Percentiles rank a stretch among this genome's conserved stretches.
phyloP scores from a whole-genome alignment of 2,113 vertebrate species.

The Poecile atricapillus region DNA sequence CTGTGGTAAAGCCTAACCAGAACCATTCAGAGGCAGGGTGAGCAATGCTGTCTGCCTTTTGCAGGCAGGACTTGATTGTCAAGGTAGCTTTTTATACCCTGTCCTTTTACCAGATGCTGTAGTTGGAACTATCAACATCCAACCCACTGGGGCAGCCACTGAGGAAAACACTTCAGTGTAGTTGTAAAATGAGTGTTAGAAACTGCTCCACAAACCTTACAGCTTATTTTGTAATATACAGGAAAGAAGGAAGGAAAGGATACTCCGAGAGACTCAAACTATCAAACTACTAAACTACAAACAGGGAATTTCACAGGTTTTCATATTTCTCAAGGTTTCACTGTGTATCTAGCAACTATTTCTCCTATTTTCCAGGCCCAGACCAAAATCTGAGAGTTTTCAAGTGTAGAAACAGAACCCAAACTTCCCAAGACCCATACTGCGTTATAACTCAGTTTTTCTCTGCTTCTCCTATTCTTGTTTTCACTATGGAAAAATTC shows the following conservation, averaged over 20 bases:
- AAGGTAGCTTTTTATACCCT: not conserved
- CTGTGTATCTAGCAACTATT: not conserved
- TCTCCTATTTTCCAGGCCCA: not conserved
- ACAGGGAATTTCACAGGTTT: not conserved
- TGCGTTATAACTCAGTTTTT: not conserved
- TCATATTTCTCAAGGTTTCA: not conserved
- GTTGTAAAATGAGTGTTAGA: not conserved
- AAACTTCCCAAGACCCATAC: not conserved
- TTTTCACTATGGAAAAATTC: not conserved
- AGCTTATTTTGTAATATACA: not conserved
- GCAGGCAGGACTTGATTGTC: not conserved
- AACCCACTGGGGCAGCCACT: not conserved
- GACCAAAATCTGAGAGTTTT: not conserved
- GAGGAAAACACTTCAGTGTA: not conserved
- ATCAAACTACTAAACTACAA: not conserved
- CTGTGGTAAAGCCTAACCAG: not conserved
- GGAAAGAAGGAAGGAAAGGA: not conserved
- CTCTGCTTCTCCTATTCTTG: not conserved
- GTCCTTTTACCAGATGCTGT: not conserved
- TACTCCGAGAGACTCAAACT: not conserved
- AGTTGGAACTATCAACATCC: not conserved
- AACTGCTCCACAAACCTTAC: not conserved
- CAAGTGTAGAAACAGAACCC: not conserved
- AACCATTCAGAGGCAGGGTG: not conserved
- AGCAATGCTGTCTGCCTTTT: not conserved